Evolutionary conservation across 1,140 invertebrate species (phyloP), one percentile per base, ranked within the genome.

Genomic region (Stenopsyche tienmushanensis): DNA sequence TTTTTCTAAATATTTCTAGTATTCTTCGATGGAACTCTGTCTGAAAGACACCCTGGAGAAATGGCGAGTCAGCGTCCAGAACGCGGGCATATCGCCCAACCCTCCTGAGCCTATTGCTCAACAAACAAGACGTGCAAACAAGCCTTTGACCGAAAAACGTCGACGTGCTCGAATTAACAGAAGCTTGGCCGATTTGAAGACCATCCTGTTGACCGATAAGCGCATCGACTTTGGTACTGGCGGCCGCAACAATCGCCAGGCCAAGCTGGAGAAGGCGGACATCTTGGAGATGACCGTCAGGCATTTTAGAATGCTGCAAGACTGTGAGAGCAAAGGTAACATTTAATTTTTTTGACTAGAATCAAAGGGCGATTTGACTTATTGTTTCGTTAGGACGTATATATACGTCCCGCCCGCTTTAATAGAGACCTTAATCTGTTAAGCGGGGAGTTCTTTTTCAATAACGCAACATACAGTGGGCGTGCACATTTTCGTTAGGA

Each of bases 131-230:
- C 73, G 82, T 63, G 90, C 89, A 63, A 93, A 92, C 76, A 95
- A 95, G 83, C 93, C 93, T 72, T 84, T 95, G 73, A 94, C 95
- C 91, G 93, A 95, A 82, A 95, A 94, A 80, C 83, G 90, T 76
- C 80, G 93, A 65, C 76, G 93, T 71, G 93, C 92, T 10, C 82
- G 93, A 63, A 96, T 96, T 75, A 96, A 96, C 77, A 88, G 91
- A 73, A 93, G 90, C 72, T 80, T 96, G 70, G 87, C 90, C 66
- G 88, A 92, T 72, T 82, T 96, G 23, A 96, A 96, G 80, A 85
- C 85, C 41, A 83, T 95, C 18, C 91, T 94, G 70, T 82, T 94
- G 44, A 90, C 89, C 21, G 83, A 72, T 77, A 77, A 13, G 79
- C 79, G 29, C 81, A 79, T 86, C 86, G 71, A 80, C 83, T 15